These are phyloP conservation scores for Typhlichthys eigenmanni DNA, from an alignment of 2,797 vertebrate species.

Conservation along the genomic window DNA sequence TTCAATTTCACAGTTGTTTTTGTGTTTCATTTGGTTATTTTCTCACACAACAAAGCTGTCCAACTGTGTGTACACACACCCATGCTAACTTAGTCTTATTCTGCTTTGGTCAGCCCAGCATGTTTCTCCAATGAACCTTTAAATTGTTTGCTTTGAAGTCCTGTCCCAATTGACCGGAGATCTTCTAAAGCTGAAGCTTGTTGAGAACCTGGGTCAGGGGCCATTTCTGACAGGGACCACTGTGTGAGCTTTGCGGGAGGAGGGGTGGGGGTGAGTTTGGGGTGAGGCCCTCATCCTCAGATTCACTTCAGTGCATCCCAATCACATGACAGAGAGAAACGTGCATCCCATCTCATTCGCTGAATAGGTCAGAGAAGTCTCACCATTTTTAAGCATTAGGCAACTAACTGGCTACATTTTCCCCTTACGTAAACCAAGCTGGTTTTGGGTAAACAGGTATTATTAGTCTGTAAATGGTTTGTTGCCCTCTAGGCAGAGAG, in stretches of 20 bases:
- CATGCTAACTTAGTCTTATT: neutral
- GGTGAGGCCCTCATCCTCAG: conserved; percentile 28
- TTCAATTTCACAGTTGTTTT: too few relatives aligned
- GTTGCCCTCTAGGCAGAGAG: neutral
- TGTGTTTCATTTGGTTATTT: too few relatives aligned
- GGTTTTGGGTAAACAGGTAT: conserved; percentile 30
- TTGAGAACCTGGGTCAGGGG: conserved; percentile 37
- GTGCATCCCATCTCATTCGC: neutral
- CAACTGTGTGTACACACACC: neutral
- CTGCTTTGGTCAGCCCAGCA: conserved; percentile 21
- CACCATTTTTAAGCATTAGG: neutral
- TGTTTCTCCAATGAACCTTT: conserved; percentile 32
- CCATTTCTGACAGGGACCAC: conserved; percentile 31
- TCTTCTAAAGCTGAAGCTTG: conserved; percentile 29
- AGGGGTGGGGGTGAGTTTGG: neutral
- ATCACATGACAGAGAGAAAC: conserved; percentile 25
- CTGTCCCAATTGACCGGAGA: conserved; percentile 23
- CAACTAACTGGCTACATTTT: conserved; percentile 6
- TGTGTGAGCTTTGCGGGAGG: neutral
- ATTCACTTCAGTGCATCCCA: conserved; percentile 30
- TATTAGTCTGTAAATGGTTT: conserved; percentile 43
- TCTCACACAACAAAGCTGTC: neutral
- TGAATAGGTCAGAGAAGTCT: conserved; percentile 23
- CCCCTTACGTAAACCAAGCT: neutral
- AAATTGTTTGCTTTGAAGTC: conserved; percentile 47